A percentile compares a stretch with the other conserved stretches of the same genome.
These are phyloP conservation scores for Yoshiicerus persimilis DNA, from an alignment of 1,140 invertebrate species.

Conservation along the genomic window DNA sequence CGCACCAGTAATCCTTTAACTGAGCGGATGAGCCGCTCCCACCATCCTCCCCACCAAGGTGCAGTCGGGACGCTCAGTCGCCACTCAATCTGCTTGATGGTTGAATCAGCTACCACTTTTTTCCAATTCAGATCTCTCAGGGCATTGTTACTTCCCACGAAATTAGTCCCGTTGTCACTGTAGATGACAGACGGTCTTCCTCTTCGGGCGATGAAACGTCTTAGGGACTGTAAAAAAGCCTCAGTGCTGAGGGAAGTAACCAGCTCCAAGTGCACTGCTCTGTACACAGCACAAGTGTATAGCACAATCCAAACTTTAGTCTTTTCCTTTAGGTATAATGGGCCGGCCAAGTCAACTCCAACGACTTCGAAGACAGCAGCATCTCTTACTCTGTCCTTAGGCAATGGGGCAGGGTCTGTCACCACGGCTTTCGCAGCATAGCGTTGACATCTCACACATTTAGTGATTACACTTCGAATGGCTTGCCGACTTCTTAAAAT, in stretches of 20 bases:
- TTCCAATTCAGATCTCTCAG: not conserved
- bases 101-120: not conserved
- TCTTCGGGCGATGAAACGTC: no score
- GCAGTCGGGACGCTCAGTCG: not conserved
- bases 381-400: constrained; percentile 47
- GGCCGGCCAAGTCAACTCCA: constrained; percentile 52
- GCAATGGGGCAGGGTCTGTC: constrained; percentile 45
- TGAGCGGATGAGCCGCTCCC: no score
- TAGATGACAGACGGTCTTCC: constrained; percentile 51
- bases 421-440: constrained; percentile 45
- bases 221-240: constrained; percentile 52
- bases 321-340: constrained; percentile 48
- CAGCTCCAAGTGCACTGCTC: constrained; percentile 51
- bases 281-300: constrained; percentile 53
- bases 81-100: not conserved
- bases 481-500: constrained; percentile 45
- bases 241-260: constrained; percentile 52
- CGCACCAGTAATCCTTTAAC: no score
- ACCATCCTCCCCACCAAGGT: no score
- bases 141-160: constrained; percentile 50
- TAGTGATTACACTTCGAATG: constrained; percentile 45
- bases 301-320: constrained; percentile 52
- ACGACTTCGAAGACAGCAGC: constrained; percentile 50
- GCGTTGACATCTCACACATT: constrained; percentile 50
- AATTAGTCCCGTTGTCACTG: constrained; percentile 55